Base-by-base conservation (phyloP, 2,113 vertebrate species). In the Tetrax tetrax region DNA sequence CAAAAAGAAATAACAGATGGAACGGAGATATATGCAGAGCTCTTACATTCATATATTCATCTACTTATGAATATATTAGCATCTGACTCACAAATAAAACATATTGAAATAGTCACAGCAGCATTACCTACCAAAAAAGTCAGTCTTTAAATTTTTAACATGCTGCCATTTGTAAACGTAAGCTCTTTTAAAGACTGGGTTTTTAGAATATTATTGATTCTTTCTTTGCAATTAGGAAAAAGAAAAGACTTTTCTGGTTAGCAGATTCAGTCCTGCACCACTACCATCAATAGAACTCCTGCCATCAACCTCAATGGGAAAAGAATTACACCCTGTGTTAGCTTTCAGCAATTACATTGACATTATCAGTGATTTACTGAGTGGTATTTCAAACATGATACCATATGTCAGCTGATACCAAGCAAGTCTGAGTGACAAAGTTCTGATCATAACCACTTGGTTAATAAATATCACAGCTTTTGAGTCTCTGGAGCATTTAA, bases 361-460 rank as follows among this genome's bases (percentile, higher is more conserved):
- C 93, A 51, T 96, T 97, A 96, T 96, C 95, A 95, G 89, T 95
- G 91, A 96, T 96, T 93, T 96, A 96, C 95, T 93, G 92, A 87
- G 89, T 95, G 85, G 75, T 92, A 91, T 92, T 97, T 95, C 72
- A 96, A 95, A 95, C 87, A 80, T 80, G 87, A 93, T 80, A 90
- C 64, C 90, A 75, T 95, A 93, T 95, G 91, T 90, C 83, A 93
- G 79, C 69, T 95, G 95, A 92, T 93, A 97, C 68, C 83, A 95
- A 89, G 80, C 37, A 91, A 91, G 53, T 84, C 2, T 95, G 93
- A 96, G 84, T 84, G 89, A 87, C 81, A 96, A 95, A 96, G 71
- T 97, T 95, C 83, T 84, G 86, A 95, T 95, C 86, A 68, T 91
- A 95, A 96, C 77, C 68, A 84, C 84, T 95, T 87, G 64, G 80